These are phyloP conservation scores for Solea solea DNA, from an alignment of 2,113 vertebrate genomes.

Conservation along the genomic window DNA sequence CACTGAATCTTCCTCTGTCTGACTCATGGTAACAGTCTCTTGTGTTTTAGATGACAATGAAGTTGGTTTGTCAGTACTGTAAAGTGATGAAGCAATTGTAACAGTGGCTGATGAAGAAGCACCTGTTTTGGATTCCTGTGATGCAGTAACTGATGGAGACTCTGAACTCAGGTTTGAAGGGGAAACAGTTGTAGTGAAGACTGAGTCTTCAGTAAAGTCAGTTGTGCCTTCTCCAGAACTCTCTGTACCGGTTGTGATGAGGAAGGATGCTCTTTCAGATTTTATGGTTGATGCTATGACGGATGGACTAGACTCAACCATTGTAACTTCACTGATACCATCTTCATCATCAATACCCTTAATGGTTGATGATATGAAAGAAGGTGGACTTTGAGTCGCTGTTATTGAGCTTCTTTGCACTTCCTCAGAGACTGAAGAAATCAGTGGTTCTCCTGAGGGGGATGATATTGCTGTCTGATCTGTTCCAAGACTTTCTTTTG, in stretches of 20 bases:
- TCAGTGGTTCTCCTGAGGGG: neutral
- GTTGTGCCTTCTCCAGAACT: constrained; percentile 6
- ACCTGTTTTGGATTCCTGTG: neutral
- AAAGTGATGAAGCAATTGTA: neutral
- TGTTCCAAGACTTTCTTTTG: neutral
- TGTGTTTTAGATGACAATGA: too few species aligned
- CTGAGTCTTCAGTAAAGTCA: neutral
- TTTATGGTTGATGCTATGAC: neutral
- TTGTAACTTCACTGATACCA: neutral
- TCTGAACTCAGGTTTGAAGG: neutral
- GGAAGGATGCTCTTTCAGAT: neutral
- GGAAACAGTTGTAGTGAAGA: too few species aligned
- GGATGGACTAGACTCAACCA: neutral
- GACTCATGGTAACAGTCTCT: too few species aligned
- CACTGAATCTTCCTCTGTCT: too few species aligned
- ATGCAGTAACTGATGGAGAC: neutral
- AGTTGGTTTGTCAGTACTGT: constrained; percentile 15
- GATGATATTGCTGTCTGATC: neutral
- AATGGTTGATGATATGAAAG: too few species aligned
- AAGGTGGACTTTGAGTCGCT: too few species aligned
- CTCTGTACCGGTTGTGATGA: neutral
- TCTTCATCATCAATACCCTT: too few species aligned
- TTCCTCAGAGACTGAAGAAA: neutral
- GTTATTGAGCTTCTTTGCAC: neutral
- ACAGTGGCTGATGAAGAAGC: neutral